Evolutionary conservation across 2,888 invertebrate species (phyloP).

Genomic region (Belgica antarctica): DNA sequence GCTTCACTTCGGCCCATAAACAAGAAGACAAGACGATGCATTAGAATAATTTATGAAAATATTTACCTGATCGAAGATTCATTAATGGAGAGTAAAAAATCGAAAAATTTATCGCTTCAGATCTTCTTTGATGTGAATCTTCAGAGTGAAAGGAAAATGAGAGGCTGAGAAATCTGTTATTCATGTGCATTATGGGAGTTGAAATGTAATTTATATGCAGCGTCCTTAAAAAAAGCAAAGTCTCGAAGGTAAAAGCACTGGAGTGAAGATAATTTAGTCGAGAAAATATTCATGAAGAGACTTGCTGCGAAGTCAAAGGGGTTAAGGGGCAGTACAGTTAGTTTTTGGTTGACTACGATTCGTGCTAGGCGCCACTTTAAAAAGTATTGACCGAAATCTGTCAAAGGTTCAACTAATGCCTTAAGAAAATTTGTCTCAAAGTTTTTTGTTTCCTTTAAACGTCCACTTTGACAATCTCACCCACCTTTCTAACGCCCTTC

Average conservation of each 20-base stretch:
- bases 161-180: constrained; percentile 10
- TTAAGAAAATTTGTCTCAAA: too few species aligned
- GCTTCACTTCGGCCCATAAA: not conserved
- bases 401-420: too few species aligned
- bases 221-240: not conserved
- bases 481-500: too few species aligned
- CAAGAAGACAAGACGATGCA: not conserved
- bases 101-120: constrained; percentile 10
- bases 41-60: constrained; percentile 18
- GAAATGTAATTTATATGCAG: constrained; percentile 37
- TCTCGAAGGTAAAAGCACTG: constrained; percentile 24
- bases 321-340: too few species aligned
- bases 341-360: too few species aligned
- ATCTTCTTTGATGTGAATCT: not conserved
- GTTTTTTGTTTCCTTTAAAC: too few species aligned
- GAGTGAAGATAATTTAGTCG: constrained; percentile 41
- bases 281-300: constrained; percentile 15
- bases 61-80: constrained; percentile 37
- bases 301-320: too few species aligned
- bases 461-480: too few species aligned
- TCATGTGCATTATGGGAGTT: constrained; percentile 35
- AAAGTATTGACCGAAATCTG: too few species aligned
- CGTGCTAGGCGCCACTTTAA: too few species aligned
- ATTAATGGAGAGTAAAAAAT: not conserved
- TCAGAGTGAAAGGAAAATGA: constrained; percentile 21